Base-by-base conservation (phyloP, 2,797 vertebrate genomes). In the Carcharodon carcharias region DNA sequence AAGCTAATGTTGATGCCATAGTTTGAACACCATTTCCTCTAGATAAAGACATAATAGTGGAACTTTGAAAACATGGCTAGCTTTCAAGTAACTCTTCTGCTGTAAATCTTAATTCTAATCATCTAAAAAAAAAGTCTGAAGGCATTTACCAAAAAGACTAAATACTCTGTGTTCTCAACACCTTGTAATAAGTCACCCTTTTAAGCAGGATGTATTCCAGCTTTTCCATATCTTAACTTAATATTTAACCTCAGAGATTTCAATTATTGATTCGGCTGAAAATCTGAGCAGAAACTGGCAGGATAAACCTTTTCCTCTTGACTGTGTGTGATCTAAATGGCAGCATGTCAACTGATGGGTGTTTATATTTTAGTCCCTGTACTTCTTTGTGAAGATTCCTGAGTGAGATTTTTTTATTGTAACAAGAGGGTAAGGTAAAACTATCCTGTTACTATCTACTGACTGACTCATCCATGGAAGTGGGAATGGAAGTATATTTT, bases 91-190 rank as follows among this genome's bases (percentile, higher is more conserved):
- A 73, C 54, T 73, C 67, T 95, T 95, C 45, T 54, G 45, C 67
- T 71, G 35, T 95, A 95, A 73, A 73, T 73, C 94, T 95, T 54
- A 95, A 95, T 69, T 54, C 40, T 69, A 54, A 56, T 69, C 45
- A 71, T 71, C 28, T 54, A 73, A 73, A 94, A 45, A 94, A 45
- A 31, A 50, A 35, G 4, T 67, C 71, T 69, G 63, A 95, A 95
- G 93, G 45, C 45, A 73, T 95, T 69, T 45, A 95, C 67, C 26
- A 54, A 95, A 67, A 95, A 95, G 45, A 50, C 94, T 54, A 95
- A 71, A 35, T 35, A 65, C n/a, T 88, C 9, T 35, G 45, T 31
- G 23, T 71, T 54, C 45, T 71, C 45, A 95, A 45, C 93, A 95
- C 35, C 23, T 67, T 54, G 58, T n/a, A 63, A 71, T 95, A 71